Base-by-base conservation (phyloP, 2,888 invertebrate genomes). In the Cryptocephalus primarius region DNA sequence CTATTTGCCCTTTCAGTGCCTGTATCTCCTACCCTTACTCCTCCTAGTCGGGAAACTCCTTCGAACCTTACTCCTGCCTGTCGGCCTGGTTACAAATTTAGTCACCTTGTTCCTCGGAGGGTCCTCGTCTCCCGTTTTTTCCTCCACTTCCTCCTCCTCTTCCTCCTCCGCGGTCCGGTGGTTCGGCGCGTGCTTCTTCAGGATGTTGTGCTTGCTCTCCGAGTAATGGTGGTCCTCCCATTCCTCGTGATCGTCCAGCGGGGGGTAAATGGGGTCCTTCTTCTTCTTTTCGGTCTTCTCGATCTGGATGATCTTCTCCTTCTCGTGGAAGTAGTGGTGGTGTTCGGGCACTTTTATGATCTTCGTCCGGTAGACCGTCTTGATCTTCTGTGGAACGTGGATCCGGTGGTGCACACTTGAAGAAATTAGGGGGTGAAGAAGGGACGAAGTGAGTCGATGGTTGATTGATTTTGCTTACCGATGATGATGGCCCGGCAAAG, bases 331-430 rank as follows among this genome's bases (percentile, higher is more conserved):
- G 50, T 68, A 60, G 47, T 69, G 68, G 46, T 69, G 69, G 46
- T 69, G 69, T 50, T 67, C 64, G 0, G 69, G 69, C 4, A 69
- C 61, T 56, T 68, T 69, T 9, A 69, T 52, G 39, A 66, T 59
- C 58, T 69, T 68, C 2, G 69, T 69, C 45, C 63, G 63, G 52
- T 67, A 65, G 13, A 69, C 54, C 4, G 66, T 68, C 51, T 64
- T 67, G 31, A 69, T 57, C 52, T 63, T 66, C 8, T 64, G 63
- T 4, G 69, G 69, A 3, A 69, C 62, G 48, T 68, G 66, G 39
- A 69, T 68, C 44, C 65, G 56, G 43, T 67, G 60, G 44, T 59
- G 60, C n/a, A 63, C 56, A 47, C 68, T 68, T 47, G 42, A 65
- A 66, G n/a, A n/a, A n/a, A n/a, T n/a, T n/a, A n/a, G n/a, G n/a